Percentiles rank a stretch among this genome's conserved stretches.
Evolutionary conservation across 1,140 invertebrate genomes (phyloP).

Genomic region (Artemia franciscana): DNA sequence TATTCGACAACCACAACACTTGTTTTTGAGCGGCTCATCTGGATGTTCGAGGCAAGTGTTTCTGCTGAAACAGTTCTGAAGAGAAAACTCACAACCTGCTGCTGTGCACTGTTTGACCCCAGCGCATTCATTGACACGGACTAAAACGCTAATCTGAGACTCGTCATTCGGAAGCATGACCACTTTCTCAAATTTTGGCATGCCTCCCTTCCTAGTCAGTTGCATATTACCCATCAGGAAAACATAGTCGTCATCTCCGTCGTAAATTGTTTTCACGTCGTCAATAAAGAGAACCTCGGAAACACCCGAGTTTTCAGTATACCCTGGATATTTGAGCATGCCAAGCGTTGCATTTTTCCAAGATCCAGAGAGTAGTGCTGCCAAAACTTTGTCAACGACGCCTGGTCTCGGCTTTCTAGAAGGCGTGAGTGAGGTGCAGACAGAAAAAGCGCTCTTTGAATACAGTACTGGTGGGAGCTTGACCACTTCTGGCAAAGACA

Average conservation of each 20-base stretch:
- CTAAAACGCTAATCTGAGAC: too few species aligned
- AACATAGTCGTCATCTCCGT: not conserved
- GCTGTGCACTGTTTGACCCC: too few species aligned
- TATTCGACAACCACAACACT: too few species aligned
- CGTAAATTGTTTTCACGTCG: not conserved
- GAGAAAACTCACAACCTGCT: too few species aligned
- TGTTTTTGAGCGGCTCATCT: too few species aligned
- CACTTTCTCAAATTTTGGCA: too few species aligned
- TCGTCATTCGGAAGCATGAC: too few species aligned
- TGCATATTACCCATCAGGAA: not conserved
- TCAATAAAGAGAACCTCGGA: not conserved
- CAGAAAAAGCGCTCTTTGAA: not conserved
- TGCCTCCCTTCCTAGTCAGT: not conserved
- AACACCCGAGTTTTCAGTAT: not conserved
- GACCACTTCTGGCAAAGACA: not conserved
- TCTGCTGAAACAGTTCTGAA: too few species aligned
- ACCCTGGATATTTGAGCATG: not conserved
- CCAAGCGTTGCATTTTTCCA: not conserved
- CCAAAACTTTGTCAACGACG: not conserved
- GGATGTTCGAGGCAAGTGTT: too few species aligned
- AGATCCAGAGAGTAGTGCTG: not conserved
- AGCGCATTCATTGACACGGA: too few species aligned
- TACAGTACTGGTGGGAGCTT: not conserved
- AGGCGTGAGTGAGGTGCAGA: not conserved
- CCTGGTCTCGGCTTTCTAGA: not conserved